A percentile compares a stretch with the other conserved stretches of the same genome.
phyloP scores from a whole-genome alignment of 2,113 vertebrate species.

The Malaclemys terrapin region DNA sequence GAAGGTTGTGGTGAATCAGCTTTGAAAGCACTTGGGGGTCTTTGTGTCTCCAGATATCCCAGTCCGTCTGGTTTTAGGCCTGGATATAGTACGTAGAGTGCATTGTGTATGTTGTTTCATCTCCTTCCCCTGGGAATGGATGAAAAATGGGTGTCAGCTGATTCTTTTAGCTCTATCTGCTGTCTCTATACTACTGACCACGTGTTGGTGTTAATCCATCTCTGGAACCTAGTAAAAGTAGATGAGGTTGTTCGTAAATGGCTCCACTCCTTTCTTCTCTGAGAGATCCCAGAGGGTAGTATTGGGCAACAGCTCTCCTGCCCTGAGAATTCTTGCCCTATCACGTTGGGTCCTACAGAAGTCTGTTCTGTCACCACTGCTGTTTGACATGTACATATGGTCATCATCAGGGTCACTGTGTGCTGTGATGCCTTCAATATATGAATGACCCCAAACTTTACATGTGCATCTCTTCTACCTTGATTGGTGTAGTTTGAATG shows the following conservation, averaged over 20 bases:
- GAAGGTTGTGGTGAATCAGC: slow-evolving; percentile 58
- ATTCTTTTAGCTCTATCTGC: not conserved
- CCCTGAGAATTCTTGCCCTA: not conserved
- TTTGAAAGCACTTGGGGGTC: slow-evolving; percentile 35
- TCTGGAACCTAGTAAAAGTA: not conserved
- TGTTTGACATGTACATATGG: not conserved
- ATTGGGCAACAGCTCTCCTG: not conserved
- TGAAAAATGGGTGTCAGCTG: not conserved
- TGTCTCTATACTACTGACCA: not conserved
- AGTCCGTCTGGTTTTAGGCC: not conserved
- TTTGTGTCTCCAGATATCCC: not conserved
- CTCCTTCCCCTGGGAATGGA: not conserved
- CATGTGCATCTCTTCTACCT: not conserved
- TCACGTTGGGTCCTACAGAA: not conserved
- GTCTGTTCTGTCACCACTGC: not conserved
- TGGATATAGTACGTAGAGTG: not conserved
- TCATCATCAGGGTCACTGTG: not conserved
- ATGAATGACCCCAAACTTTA: not conserved
- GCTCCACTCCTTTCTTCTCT: not conserved
- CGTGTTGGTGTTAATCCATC: not conserved
- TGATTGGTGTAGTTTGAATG: not conserved
- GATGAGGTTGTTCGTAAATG: not conserved
- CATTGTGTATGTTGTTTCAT: not conserved
- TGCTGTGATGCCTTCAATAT: not conserved
- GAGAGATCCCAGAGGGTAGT: not conserved